Conservation (phyloP, 2,113 vertebrate species). For the Platichthys flesus region DNA sequence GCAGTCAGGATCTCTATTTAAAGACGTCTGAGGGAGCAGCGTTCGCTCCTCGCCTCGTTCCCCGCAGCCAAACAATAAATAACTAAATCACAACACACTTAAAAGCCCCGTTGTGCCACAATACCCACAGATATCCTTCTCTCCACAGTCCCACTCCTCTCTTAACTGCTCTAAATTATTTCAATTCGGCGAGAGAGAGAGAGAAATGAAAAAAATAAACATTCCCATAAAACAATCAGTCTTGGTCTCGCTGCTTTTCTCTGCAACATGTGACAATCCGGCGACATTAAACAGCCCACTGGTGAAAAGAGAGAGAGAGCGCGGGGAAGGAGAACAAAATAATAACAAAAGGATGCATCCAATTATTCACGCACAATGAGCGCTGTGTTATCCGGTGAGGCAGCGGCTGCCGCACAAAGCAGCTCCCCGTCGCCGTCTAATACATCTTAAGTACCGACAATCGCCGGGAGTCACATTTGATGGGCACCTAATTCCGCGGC, state of each 20-base stretch:
- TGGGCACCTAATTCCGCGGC: constrained; percentile 67
- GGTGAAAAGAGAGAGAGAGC: constrained; percentile 49
- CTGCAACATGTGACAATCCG: constrained; percentile 64
- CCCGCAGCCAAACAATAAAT: constrained; percentile 71
- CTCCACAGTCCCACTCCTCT: constrained; percentile 41
- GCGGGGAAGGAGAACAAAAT: not conserved
- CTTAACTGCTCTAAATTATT: constrained; percentile 70
- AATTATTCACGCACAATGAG: constrained; percentile 81
- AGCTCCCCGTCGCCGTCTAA: constrained; percentile 66
- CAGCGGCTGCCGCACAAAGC: constrained; percentile 66
- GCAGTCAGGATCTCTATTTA: constrained; percentile 70
- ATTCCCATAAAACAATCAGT: constrained; percentile 70
- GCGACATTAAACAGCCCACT: constrained; percentile 69
- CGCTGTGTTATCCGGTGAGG: constrained; percentile 77
- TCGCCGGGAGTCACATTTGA: constrained; percentile 74
- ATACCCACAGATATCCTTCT: constrained; percentile 60
- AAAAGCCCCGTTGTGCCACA: constrained; percentile 58
- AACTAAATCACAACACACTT: constrained; percentile 75
- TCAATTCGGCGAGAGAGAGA: constrained; percentile 51
- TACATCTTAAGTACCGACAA: constrained; percentile 76
- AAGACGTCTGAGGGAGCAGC: constrained; percentile 64
- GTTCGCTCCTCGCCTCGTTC: constrained; percentile 54
- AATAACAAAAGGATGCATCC: constrained; percentile 58
- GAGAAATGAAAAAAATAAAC: constrained; percentile 32
- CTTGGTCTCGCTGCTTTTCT: constrained; percentile 45